Evolutionary conservation across 2,113 vertebrate species (phyloP).

Genomic region (Leucopternis melanops): DNA sequence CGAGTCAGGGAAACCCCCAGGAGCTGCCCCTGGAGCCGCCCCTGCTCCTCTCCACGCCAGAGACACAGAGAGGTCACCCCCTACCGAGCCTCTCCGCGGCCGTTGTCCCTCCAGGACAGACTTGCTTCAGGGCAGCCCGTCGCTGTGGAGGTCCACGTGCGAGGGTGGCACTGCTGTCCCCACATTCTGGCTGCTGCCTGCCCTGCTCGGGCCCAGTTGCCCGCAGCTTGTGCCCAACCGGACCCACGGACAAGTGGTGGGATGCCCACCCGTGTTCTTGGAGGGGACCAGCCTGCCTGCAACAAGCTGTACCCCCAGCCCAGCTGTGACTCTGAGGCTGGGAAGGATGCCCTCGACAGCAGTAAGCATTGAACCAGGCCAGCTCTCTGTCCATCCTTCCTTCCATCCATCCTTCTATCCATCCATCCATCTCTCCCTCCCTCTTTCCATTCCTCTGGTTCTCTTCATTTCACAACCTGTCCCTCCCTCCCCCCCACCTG

Average conservation of each 20-base stretch:
- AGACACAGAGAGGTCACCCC: background rate
- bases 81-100: rapidly evolving
- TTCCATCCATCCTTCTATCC: background rate
- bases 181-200: background rate
- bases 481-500: background rate
- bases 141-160: rapidly evolving
- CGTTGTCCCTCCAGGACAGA: background rate
- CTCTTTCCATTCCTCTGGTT: background rate
- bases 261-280: background rate
- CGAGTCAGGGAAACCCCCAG: no score
- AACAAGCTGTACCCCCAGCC: background rate
- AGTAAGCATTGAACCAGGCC: background rate
- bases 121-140: background rate
- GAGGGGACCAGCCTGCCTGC: background rate
- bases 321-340: background rate
- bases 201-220: background rate
- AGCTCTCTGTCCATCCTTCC: background rate
- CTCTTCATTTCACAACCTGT: background rate
- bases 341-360: background rate
- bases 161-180: background rate
- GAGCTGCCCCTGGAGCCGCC: background rate
- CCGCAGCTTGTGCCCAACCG: rapidly evolving
- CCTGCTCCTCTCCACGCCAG: background rate
- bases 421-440: background rate
- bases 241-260: background rate